phyloP scores from a whole-genome alignment of 2,888 invertebrate species.

The Tetanocera ferruginea region DNA sequence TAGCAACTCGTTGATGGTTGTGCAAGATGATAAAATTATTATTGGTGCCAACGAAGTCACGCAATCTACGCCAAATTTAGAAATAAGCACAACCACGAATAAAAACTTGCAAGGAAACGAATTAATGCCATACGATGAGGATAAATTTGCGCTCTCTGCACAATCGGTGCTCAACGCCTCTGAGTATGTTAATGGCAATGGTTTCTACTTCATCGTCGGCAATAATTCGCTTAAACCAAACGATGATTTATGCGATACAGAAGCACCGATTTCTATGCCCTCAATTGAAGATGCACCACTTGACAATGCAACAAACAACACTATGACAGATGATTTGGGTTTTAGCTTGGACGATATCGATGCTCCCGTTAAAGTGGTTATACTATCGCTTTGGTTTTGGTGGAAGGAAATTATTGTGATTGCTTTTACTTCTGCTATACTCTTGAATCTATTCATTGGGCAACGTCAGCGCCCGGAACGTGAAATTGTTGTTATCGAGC shows the following conservation, averaged over 20 bases:
- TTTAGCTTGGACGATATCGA: slow-evolving; percentile 71
- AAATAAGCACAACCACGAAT: not conserved
- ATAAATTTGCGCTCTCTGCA: slow-evolving; percentile 74
- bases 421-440: slow-evolving; percentile 79
- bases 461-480: slow-evolving; percentile 66
- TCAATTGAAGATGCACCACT: slow-evolving; percentile 34
- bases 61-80: slow-evolving; percentile 31
- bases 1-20: slow-evolving; percentile 67
- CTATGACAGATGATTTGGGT: slow-evolving; percentile 55
- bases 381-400: slow-evolving; percentile 84
- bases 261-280: slow-evolving; percentile 30
- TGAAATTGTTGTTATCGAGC: slow-evolving; percentile 68
- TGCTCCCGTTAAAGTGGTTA: slow-evolving; percentile 78
- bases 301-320: slow-evolving; percentile 51
- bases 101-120: slow-evolving; percentile 51
- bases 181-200: slow-evolving; percentile 82
- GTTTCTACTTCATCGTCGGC: slow-evolving; percentile 81
- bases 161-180: slow-evolving; percentile 82
- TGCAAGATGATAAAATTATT: slow-evolving; percentile 50
- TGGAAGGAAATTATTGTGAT: slow-evolving; percentile 87
- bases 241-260: slow-evolving; percentile 47
- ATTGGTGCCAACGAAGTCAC: not conserved
- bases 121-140: slow-evolving; percentile 65
- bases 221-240: slow-evolving; percentile 56
- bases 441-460: slow-evolving; percentile 78